Base-by-base conservation (phyloP, 2,797 vertebrate genomes). In the Botia almorhae region DNA sequence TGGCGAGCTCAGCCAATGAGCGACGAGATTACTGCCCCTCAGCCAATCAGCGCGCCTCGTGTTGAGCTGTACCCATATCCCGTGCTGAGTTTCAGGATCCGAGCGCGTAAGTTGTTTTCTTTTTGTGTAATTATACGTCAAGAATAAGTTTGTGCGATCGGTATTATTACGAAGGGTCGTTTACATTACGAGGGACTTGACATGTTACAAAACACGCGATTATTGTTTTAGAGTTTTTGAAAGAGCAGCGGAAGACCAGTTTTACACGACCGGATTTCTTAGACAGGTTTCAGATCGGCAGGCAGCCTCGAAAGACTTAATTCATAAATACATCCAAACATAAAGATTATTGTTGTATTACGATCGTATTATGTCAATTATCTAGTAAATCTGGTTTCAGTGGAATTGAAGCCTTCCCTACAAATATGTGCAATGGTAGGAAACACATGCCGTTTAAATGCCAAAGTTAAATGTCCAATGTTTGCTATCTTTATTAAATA, bases 1-100 rank as follows among this genome's bases (percentile, higher is more conserved):
- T 3, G 2, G n/a, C 8, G 5, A 10, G 3, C 12, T 72, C 48
- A 50, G 10, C 77, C 77, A 79, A 79, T 79, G 10, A 72, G 58
- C 48, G 60, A 13, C 11, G 2, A 64, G 77, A 23, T 72, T 79
- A 79, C 77, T 79, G 6, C 0, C 46, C 29, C 0, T 5, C 19
- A 72, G 60, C 77, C 7, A 79, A 79, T 3, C 69, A 64, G 48
- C 69, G 58, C 46, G 58, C 10, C 29, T 39, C 58, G 6, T 79
- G 19, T 67, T 0, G n/a, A 11, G 81, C 51, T 74, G 84, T 73
- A 88, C 13, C 2, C 0, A 2, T 0, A 69, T 65, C 75, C 83
- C 87, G 87, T 83, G 87, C 83, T 77, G 83, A 81, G 84, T 86
- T 89, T 67, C 69, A 51, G 69, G 80, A 76, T 60, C 46, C 17